Base-by-base conservation (phyloP, 2,888 invertebrate species). In the Erebia palarica region DNA sequence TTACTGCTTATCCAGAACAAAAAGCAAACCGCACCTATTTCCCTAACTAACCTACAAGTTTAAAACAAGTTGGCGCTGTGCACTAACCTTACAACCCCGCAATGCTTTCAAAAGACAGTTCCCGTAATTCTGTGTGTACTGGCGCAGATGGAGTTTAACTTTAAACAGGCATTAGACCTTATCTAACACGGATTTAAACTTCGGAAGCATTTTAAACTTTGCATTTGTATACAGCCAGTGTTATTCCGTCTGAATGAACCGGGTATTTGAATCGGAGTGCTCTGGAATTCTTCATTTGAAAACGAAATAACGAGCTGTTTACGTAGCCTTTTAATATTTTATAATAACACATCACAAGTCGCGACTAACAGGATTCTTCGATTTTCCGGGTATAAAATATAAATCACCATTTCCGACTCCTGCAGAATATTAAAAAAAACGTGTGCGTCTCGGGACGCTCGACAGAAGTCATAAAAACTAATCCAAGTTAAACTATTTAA, bases 81-180 rank as follows among this genome's bases (percentile, higher is more conserved):
- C 44, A 57, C 57, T 44, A 66, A 66, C 66, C 66, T 66, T 47
- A 57, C 18, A 44, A 57, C 66, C 51, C 53, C 36, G 44, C 55
- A 59, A 60, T 51, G 67, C 49, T 49, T 60, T 49, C 49, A 67
- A 59, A 67, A 58, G 67, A 67, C 60, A 67, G 67, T 60, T 67
- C 51, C 67, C 49, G 67, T 60, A 67, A 67, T 51, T 67, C 59
- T 51, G 27, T 66, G 66, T 57, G 36, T 36, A 36, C 36, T 36
- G 36, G 36, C 36, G 66, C 66, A 57, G 66, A 66, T 67, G 59
- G 27, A 67, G 67, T 67, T 67, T 63, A 63, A 63, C 63, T 63
- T 63, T 67, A 67, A 67, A 67, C 67, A 67, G 66, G 67, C 67
- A 21, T 67, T 67, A 67, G 67, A 67, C 67, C 67, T 67, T 67